phyloP scores from a whole-genome alignment of 2,113 vertebrate genomes.

The Upupa epops region DNA sequence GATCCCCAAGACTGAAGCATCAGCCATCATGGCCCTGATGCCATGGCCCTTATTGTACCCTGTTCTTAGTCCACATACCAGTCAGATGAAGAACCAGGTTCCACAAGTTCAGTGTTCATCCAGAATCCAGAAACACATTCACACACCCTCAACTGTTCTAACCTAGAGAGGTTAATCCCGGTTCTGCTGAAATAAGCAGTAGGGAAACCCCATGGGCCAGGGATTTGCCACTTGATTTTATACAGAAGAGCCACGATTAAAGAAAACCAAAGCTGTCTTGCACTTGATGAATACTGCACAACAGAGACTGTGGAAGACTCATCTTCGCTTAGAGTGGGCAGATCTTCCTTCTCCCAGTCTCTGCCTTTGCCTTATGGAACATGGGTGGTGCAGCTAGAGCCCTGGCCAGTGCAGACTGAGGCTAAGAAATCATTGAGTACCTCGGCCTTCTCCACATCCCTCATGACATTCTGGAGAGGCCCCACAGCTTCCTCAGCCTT shows the following conservation, averaged over 20 bases:
- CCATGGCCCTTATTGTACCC: not conserved
- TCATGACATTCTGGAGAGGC: too few relatives aligned
- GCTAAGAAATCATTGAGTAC: too few relatives aligned
- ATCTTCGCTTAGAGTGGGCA: too few relatives aligned
- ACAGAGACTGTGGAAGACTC: not conserved
- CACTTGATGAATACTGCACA: not conserved
- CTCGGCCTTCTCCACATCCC: too few relatives aligned
- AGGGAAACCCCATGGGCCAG: not conserved
- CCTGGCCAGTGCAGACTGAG: too few relatives aligned
- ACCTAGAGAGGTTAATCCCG: constrained; percentile 10
- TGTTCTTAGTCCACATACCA: not conserved
- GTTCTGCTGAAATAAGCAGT: not conserved
- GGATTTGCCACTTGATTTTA: constrained; percentile 10
- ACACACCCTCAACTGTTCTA: not conserved
- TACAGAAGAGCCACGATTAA: not conserved
- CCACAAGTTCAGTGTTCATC: not conserved
- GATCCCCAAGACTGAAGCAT: not conserved
- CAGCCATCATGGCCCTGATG: not conserved
- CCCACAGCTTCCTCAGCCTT: too few relatives aligned
- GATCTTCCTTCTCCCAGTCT: too few relatives aligned
- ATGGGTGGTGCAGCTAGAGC: too few relatives aligned
- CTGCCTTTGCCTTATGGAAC: too few relatives aligned
- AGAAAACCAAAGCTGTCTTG: not conserved
- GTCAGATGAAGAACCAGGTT: not conserved
- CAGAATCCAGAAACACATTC: too few relatives aligned